Percentiles rank a stretch among this genome's conserved stretches.
phyloP scores from a whole-genome alignment of 2,797 vertebrate species.

The Cyprinodon diabolis region DNA sequence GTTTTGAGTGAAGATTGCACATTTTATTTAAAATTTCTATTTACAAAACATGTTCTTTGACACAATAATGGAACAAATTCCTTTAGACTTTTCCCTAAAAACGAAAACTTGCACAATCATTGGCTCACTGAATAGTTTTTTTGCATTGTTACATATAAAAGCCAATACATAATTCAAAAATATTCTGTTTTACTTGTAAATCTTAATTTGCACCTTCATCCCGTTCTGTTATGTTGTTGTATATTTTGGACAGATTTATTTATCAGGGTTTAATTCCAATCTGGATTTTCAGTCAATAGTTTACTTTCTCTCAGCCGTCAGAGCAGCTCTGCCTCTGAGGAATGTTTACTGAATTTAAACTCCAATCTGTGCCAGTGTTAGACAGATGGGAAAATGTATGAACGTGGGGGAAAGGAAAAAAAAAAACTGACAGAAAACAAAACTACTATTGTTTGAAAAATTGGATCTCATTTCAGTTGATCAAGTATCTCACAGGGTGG shows the following conservation, averaged over 20 bases:
- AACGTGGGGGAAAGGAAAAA: not conserved
- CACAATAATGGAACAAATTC: too few species aligned
- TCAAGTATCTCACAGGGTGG: not conserved
- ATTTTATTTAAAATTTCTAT: too few species aligned
- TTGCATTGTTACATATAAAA: too few species aligned
- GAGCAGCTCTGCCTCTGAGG: slow-evolving; percentile 20
- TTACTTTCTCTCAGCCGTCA: slow-evolving; percentile 9
- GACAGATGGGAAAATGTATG: slow-evolving; percentile 42
- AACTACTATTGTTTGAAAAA: not conserved
- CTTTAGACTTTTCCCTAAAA: too few species aligned
- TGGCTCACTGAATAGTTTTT: too few species aligned
- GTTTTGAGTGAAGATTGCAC: too few species aligned
- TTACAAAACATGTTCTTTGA: too few species aligned
- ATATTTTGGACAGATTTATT: not conserved
- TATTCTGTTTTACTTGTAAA: not conserved
- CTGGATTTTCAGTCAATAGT: slow-evolving; percentile 7
- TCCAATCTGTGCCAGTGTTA: slow-evolving; percentile 50
- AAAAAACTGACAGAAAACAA: not conserved
- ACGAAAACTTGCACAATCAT: too few species aligned
- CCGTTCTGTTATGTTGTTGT: not conserved
- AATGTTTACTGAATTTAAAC: slow-evolving; percentile 50
- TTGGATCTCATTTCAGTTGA: not conserved
- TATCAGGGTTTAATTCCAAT: not conserved
- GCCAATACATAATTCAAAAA: not conserved
- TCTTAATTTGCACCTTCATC: not conserved